phyloP scores from a whole-genome alignment of 2,888 invertebrate species.

The Uloborus plumipes region DNA sequence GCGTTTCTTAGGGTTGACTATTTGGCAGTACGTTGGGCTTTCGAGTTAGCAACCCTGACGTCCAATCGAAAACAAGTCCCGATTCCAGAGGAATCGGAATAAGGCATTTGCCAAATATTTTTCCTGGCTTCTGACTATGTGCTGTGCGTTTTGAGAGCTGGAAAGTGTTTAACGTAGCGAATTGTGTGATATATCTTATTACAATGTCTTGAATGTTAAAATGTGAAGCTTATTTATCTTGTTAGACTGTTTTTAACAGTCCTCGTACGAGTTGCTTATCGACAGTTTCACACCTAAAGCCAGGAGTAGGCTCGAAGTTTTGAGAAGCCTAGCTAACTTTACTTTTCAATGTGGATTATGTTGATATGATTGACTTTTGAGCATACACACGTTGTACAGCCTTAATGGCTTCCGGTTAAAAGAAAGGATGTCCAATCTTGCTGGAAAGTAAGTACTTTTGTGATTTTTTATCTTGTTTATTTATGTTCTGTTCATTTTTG shows the following conservation, averaged over 20 bases:
- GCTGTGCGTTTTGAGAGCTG: not conserved
- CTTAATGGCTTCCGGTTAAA: conserved; percentile 57
- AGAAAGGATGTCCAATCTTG: conserved; percentile 55
- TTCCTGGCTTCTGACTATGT: conserved; percentile 6
- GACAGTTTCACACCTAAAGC: no score
- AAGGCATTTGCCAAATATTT: conserved; percentile 10
- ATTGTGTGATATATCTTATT: conserved; percentile 3
- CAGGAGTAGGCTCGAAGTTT: conserved; percentile 24
- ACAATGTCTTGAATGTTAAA: conserved; percentile 27
- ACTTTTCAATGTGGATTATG: conserved; percentile 15
- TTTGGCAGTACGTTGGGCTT: conserved; percentile 40
- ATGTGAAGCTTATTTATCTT: conserved; percentile 20
- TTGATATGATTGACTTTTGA: conserved; percentile 43
- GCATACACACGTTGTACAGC: conserved; percentile 15
- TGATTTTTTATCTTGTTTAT: not conserved
- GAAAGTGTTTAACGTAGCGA: not conserved
- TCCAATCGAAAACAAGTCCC: conserved; percentile 52
- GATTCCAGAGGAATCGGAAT: conserved; percentile 24
- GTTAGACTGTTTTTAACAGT: conserved; percentile 13
- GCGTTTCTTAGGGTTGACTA: conserved; percentile 26
- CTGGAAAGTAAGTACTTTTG: conserved; percentile 51
- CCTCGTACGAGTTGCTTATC: not conserved
- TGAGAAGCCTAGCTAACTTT: conserved; percentile 19
- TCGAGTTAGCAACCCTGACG: conserved; percentile 51
- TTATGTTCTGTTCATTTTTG: conserved; percentile 4